A percentile compares a stretch with the other conserved stretches of the same genome.
Evolutionary conservation across 2,888 invertebrate species (phyloP).

Genomic region (Melitaea athalia): DNA sequence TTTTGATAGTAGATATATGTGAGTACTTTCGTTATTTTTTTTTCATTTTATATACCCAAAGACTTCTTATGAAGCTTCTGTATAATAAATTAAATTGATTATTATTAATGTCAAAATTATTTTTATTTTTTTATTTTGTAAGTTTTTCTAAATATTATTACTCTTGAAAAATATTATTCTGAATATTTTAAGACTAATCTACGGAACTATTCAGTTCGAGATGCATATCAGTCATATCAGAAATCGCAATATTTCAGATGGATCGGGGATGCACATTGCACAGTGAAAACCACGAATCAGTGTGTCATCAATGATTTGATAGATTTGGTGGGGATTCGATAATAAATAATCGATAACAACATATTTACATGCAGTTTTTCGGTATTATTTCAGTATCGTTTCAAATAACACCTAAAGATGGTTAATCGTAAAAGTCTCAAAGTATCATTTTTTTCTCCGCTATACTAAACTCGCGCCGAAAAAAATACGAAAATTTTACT

Average conservation of each 20-base stretch:
- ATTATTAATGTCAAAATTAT: too few relatives aligned
- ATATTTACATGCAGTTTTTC: slow-evolving; percentile 16
- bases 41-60: too few relatives aligned
- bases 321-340: slow-evolving; percentile 18
- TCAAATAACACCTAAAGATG: slow-evolving; percentile 3
- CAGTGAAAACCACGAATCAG: slow-evolving; percentile 6
- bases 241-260: neutral
- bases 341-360: slow-evolving; percentile 14
- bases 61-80: too few relatives aligned
- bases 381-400: slow-evolving; percentile 7
- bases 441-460: neutral
- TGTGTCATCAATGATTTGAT: slow-evolving; percentile 8
- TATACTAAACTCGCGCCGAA: neutral
- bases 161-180: too few relatives aligned
- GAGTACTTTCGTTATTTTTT: too few relatives aligned
- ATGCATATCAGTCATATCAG: slow-evolving; percentile 1
- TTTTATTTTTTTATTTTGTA: too few relatives aligned
- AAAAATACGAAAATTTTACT: neutral
- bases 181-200: too few relatives aligned
- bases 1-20: too few relatives aligned
- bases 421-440: neutral
- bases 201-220: too few relatives aligned
- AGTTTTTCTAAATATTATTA: too few relatives aligned
- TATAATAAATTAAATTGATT: too few relatives aligned
- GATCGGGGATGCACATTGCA: slow-evolving; percentile 10